Base-by-base conservation (phyloP, 2,888 invertebrate species). In the Resseliella maxima region DNA sequence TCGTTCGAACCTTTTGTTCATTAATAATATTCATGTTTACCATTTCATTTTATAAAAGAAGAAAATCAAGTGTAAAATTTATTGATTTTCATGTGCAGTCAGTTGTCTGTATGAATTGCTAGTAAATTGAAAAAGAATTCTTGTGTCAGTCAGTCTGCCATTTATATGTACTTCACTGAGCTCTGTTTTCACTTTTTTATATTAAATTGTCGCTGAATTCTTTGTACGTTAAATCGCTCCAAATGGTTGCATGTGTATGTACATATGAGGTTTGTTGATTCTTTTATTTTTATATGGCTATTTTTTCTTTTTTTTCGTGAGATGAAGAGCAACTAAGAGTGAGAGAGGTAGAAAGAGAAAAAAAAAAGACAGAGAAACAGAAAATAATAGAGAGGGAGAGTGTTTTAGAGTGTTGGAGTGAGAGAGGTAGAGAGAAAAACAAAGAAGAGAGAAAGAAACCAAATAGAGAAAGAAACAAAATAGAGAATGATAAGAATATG, bases 181-280 rank as follows among this genome's bases (percentile, higher is more conserved):
- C 59, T 59, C 24, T 59, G 59, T 59, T 59, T 59, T 59, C 59
- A 59, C 46, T 50, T 50, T n/a, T n/a, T 50, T 50, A 50, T 50
- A 50, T 50, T 50, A 50, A 50, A 18, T n/a, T 50, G 46, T 6
- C 2, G 18, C 18, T 50, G 46, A 50, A 50, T 50, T 18, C 2
- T 18, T 50, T 1, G 18, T 50, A 15, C 18, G 41, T 41, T 5
- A 5, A 41, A 12, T 41, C 41, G 41, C 41, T 41, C 12, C 41
- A 41, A 41, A 41, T 41, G 41, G 12, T 5, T 41, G 41, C 12
- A 12, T n/a, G n/a, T n/a, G n/a, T n/a, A n/a, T n/a, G 41, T 41
- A 41, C 12, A 41, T 41, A 41, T 41, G 12, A 50, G n/a, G n/a
- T n/a, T n/a, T n/a, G n/a, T 50, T 2, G 46, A 15, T 8, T 50